phyloP scores from a whole-genome alignment of 1,140 invertebrate genomes.

The Orius insidiosus region DNA sequence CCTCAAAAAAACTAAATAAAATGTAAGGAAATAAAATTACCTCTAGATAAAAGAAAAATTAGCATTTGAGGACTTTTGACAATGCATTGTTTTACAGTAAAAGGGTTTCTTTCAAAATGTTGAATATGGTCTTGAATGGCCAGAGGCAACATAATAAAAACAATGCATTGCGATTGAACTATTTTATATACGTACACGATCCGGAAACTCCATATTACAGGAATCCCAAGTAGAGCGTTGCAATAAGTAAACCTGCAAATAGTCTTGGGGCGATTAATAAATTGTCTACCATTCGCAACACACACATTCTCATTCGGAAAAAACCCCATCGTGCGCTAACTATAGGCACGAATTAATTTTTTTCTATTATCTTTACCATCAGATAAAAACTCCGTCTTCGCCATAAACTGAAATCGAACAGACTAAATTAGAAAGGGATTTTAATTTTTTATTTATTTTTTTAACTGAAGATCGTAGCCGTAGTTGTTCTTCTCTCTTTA shows the following conservation, averaged over 20 bases:
- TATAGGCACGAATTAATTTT: too few species aligned
- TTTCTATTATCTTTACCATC: too few species aligned
- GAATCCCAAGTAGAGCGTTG: not conserved
- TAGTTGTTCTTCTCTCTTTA: too few species aligned
- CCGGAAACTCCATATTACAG: not conserved
- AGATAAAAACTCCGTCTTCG: too few species aligned
- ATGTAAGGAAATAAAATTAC: not conserved
- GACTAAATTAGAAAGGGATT: too few species aligned
- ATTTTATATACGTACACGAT: slow-evolving; percentile 17
- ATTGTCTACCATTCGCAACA: slow-evolving; percentile 29
- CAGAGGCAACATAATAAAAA: slow-evolving; percentile 1
- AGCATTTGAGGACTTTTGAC: slow-evolving; percentile 13
- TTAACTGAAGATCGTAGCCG: too few species aligned
- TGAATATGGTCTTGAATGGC: not conserved
- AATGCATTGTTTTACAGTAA: slow-evolving; percentile 10
- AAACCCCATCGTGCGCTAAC: too few species aligned
- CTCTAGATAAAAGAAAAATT: not conserved
- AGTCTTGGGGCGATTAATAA: slow-evolving; percentile 37
- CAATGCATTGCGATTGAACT: slow-evolving; percentile 13
- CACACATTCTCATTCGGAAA: slow-evolving; percentile 18
- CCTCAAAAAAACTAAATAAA: slow-evolving; percentile 1
- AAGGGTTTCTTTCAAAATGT: not conserved
- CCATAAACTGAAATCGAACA: too few species aligned
- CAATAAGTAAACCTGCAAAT: slow-evolving; percentile 32
- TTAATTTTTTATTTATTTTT: too few species aligned